Conservation (phyloP, 30 jellyfish, hydroid and myxozoan genomes). For the Hydra vulgaris region DNA sequence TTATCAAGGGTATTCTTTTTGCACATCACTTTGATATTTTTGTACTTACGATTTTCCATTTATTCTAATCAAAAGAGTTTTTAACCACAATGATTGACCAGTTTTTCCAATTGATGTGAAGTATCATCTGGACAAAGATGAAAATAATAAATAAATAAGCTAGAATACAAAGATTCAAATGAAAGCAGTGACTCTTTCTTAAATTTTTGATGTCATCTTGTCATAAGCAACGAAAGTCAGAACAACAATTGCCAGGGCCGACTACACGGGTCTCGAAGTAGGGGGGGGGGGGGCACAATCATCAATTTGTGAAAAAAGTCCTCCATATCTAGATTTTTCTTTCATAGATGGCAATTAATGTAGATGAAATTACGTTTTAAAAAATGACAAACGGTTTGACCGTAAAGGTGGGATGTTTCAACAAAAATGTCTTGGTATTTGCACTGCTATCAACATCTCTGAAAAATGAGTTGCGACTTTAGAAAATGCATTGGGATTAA, state of each 20-base stretch:
- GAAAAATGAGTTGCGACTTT: conserved; percentile 1
- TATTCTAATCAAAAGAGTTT: too few species aligned
- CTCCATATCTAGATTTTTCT: neutral
- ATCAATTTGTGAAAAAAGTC: neutral
- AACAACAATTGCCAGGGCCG: conserved; percentile 2
- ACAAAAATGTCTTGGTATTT: neutral
- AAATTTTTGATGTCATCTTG: neutral
- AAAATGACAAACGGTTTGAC: conserved; percentile 10
- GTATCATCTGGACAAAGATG: too few species aligned
- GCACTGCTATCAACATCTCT: conserved; percentile 2
- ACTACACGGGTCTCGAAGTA: neutral
- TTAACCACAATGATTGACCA: neutral
- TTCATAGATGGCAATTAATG: neutral
- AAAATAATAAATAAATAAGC: too few species aligned
- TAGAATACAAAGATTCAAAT: too few species aligned
- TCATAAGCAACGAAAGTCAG: neutral
- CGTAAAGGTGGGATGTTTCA: conserved; percentile 7
- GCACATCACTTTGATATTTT: neutral
- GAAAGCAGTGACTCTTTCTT: neutral
- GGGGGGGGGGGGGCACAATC: too few species aligned
- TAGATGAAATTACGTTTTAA: conserved; percentile 6
- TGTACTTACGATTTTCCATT: neutral
- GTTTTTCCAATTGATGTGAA: conserved; percentile 20
- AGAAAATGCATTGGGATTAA: neutral
- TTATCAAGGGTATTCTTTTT: neutral